Conservation (phyloP, 2,797 vertebrate species). For the Thaleichthys pacificus region DNA sequence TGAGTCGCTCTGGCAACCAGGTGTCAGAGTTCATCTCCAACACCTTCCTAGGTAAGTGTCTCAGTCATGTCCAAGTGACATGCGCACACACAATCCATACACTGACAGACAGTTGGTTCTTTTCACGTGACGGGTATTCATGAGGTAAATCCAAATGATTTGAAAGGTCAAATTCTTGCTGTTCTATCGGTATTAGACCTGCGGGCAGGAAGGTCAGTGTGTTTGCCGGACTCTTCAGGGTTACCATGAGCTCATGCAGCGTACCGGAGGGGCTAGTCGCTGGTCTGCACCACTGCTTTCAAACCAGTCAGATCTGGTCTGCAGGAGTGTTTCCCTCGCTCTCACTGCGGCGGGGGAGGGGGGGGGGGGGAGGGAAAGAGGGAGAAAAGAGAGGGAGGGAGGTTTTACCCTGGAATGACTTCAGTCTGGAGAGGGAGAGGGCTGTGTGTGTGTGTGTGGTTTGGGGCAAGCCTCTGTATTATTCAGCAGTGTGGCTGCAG, state of each 20-base stretch:
- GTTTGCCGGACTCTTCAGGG: constrained; percentile 22
- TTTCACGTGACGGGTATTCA: not conserved
- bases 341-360: constrained; percentile 47
- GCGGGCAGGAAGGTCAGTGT: not conserved
- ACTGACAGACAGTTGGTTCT: not conserved
- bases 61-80: not conserved
- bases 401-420: constrained; percentile 1
- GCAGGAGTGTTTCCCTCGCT: constrained; percentile 35
- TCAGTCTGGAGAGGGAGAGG: constrained; percentile 17
- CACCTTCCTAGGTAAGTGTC: constrained; percentile 92
- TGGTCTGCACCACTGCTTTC: constrained; percentile 45
- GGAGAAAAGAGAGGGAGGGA: constrained; percentile 37
- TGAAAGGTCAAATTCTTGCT: not conserved
- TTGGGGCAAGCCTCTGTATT: constrained; percentile 33
- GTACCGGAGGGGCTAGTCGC: constrained; percentile 25
- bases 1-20: constrained; percentile 98
- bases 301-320: constrained; percentile 71
- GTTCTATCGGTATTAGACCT: too few relatives aligned
- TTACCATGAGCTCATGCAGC: constrained; percentile 34
- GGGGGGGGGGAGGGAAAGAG: constrained; percentile 34
- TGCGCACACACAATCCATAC: not conserved
- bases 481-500: constrained; percentile 48
- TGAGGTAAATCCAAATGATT: not conserved
- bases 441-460: not conserved
- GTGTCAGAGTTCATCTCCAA: constrained; percentile 99